Evolutionary conservation across 1,140 invertebrate species (phyloP).

Genomic region (Myzus persicae): DNA sequence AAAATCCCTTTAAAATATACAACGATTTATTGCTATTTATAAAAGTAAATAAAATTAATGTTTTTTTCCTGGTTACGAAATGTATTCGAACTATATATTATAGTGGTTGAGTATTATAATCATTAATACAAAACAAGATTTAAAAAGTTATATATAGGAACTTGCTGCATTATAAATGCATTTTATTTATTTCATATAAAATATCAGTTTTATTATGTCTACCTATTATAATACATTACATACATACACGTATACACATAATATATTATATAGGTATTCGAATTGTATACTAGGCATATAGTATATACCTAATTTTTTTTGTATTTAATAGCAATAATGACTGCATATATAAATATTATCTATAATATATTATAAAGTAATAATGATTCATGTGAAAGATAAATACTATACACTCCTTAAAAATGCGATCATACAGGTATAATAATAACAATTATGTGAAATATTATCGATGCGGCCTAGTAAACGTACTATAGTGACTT

Average conservation of each 20-base stretch:
- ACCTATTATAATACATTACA: not conserved
- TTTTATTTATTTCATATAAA: constrained; percentile 4
- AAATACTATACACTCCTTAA: constrained; percentile 9
- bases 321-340: not conserved
- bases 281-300: not conserved
- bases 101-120: not conserved
- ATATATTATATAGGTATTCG: not conserved
- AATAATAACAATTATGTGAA: not conserved
- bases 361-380: not conserved
- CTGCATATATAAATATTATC: too few relatives aligned
- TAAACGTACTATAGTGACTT: not conserved
- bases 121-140: not conserved
- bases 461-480: constrained; percentile 2
- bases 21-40: not conserved
- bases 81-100: not conserved
- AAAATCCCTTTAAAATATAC: not conserved
- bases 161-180: not conserved
- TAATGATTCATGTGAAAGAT: not conserved
- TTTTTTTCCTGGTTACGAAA: constrained; percentile 8
- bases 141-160: not conserved
- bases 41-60: not conserved
- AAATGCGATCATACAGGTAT: not conserved
- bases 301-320: not conserved
- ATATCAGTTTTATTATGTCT: not conserved
- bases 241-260: not conserved